These are phyloP conservation scores for Tubulanus polymorphus DNA, from an alignment of 2,888 invertebrate species.

Conservation along the genomic window DNA sequence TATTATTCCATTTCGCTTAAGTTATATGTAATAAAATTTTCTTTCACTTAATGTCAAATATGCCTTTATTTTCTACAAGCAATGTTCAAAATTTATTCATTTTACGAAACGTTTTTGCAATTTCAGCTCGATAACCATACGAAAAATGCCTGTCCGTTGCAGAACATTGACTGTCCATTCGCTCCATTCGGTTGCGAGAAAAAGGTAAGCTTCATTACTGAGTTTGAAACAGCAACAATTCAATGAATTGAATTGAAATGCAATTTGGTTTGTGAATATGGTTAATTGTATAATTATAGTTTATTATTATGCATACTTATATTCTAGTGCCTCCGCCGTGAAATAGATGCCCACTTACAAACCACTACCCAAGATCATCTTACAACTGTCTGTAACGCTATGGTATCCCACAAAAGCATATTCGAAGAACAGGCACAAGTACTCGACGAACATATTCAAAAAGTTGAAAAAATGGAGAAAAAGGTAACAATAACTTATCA, in stretches of 20 bases:
- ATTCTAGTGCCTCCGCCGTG: slow-evolving; percentile 33
- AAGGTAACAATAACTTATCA: too few relatives aligned
- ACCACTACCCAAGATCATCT: slow-evolving; percentile 47
- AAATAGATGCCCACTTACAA: slow-evolving; percentile 46
- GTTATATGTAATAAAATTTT: neutral
- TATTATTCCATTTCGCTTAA: neutral
- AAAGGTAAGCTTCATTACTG: slow-evolving; percentile 22
- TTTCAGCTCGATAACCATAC: slow-evolving; percentile 29
- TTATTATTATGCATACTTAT: too few relatives aligned
- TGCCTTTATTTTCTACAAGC: neutral
- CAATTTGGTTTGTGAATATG: too few relatives aligned
- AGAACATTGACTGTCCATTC: slow-evolving; percentile 35
- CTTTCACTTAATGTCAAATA: neutral
- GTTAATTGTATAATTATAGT: too few relatives aligned
- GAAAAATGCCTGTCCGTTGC: slow-evolving; percentile 30
- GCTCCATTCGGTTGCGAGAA: slow-evolving; percentile 30
- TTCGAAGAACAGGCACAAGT: slow-evolving; percentile 24
- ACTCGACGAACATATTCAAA: slow-evolving; percentile 22
- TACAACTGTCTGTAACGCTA: slow-evolving; percentile 42
- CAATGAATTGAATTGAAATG: too few relatives aligned
- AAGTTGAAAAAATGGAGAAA: slow-evolving; percentile 12
- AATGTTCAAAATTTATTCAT: neutral
- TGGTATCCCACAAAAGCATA: slow-evolving; percentile 34
- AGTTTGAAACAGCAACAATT: too few relatives aligned
- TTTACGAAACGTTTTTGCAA: neutral